Evolutionary conservation across 2,113 vertebrate genomes (phyloP).

Genomic region (Falcunculus frontatus): DNA sequence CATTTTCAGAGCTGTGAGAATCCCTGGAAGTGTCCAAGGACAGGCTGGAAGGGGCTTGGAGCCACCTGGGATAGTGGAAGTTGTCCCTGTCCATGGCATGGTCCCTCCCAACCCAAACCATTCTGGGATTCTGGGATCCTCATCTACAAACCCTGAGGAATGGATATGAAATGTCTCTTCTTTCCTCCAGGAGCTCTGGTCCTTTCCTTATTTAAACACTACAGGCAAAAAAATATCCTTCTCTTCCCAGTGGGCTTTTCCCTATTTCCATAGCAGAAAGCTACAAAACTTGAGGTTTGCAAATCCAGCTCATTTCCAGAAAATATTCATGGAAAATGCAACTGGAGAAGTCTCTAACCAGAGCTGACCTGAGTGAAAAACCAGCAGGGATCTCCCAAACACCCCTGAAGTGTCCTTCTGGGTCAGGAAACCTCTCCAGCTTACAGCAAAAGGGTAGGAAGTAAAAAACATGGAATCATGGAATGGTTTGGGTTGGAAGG

Average conservation of each 20-base stretch:
- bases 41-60: neutral
- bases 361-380: neutral
- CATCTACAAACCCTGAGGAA: neutral
- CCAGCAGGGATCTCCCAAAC: neutral
- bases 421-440: neutral
- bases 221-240: neutral
- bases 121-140: neutral
- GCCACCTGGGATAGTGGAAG: neutral
- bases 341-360: neutral
- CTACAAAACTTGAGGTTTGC: neutral
- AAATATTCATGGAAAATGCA: neutral
- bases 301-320: neutral
- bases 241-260: neutral
- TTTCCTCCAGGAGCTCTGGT: neutral
- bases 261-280: neutral
- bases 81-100: neutral
- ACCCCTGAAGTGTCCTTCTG: too few relatives aligned
- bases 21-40: neutral
- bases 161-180: neutral
- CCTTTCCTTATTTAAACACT: neutral
- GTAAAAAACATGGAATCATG: neutral
- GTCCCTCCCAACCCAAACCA: neutral
- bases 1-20: neutral
- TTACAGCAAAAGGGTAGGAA: rapidly evolving
- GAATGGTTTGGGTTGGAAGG: neutral